Evolutionary conservation across 2,888 invertebrate species (phyloP).

Genomic region (Mycogona germanica): DNA sequence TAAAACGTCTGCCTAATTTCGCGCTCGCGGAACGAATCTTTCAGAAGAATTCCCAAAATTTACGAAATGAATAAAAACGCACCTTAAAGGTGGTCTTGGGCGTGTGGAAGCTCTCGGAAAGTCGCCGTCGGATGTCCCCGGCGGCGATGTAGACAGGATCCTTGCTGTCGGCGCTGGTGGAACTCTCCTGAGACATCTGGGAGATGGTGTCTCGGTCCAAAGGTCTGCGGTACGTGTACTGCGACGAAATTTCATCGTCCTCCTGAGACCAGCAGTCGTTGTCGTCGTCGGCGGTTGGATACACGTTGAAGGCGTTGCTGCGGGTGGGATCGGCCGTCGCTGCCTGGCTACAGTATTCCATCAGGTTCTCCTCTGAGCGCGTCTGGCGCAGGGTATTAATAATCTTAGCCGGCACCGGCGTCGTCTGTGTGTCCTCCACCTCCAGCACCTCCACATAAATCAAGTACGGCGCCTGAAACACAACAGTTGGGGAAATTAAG

Average conservation of each 20-base stretch:
- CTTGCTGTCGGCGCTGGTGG: slow-evolving; percentile 49
- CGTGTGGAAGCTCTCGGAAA: slow-evolving; percentile 63
- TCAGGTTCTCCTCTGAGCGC: slow-evolving; percentile 84
- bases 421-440: slow-evolving; percentile 65
- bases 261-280: slow-evolving; percentile 90
- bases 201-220: slow-evolving; percentile 62
- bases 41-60: neutral
- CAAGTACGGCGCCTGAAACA: slow-evolving; percentile 87
- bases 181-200: slow-evolving; percentile 72
- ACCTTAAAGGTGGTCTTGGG: slow-evolving; percentile 45
- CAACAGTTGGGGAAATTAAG: no score
- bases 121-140: slow-evolving; percentile 68
- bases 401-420: slow-evolving; percentile 75
- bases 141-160: slow-evolving; percentile 59
- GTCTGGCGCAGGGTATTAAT: slow-evolving; percentile 60
- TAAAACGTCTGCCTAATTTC: no score
- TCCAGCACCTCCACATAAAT: slow-evolving; percentile 95
- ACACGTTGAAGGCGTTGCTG: slow-evolving; percentile 40
- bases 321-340: slow-evolving; percentile 20
- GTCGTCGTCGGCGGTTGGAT: slow-evolving; percentile 43
- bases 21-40: neutral
- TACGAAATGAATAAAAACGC: neutral
- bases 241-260: slow-evolving; percentile 81
- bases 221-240: slow-evolving; percentile 38
- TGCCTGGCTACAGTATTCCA: slow-evolving; percentile 31